Percentiles rank a stretch among this genome's conserved stretches.
phyloP scores from a whole-genome alignment of 2,113 vertebrate species.

The Melanerpes aurifrons region DNA sequence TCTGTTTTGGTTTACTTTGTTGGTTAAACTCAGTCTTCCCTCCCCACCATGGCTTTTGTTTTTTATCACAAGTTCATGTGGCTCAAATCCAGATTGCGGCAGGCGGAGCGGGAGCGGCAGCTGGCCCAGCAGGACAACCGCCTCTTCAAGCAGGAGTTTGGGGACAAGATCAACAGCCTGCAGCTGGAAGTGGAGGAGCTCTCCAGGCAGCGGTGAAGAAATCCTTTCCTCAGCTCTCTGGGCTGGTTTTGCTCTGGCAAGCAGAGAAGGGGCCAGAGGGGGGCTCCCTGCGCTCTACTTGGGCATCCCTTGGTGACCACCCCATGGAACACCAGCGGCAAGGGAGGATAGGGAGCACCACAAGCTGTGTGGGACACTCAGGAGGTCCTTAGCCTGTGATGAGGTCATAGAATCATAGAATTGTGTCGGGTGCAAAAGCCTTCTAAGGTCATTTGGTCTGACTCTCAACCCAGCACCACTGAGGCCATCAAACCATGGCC shows the following conservation, averaged over 20 bases:
- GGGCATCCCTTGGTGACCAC: fast-evolving
- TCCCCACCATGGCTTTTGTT: conserved; percentile 84
- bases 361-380: background rate
- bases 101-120: conserved; percentile 86
- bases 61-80: conserved; percentile 93
- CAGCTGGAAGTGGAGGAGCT: conserved; percentile 91
- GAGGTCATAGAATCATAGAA: no score
- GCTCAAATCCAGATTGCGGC: conserved; percentile 93
- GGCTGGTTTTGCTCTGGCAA: background rate
- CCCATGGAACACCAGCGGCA: background rate
- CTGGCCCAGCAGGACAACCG: conserved; percentile 90
- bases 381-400: no score
- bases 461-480: no score
- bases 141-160: conserved; percentile 98
- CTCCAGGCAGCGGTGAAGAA: conserved; percentile 87
- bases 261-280: background rate
- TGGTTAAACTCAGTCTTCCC: conserved; percentile 76
- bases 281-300: fast-evolving
- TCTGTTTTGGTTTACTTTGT: conserved; percentile 59
- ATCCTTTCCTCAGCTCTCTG: background rate
- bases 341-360: background rate
- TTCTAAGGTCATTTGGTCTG: no score
- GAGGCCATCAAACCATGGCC: no score
- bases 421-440: no score
- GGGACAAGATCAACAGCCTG: conserved; percentile 96